Conservation (phyloP, 2,888 invertebrate species). For the Eurois occulta region DNA sequence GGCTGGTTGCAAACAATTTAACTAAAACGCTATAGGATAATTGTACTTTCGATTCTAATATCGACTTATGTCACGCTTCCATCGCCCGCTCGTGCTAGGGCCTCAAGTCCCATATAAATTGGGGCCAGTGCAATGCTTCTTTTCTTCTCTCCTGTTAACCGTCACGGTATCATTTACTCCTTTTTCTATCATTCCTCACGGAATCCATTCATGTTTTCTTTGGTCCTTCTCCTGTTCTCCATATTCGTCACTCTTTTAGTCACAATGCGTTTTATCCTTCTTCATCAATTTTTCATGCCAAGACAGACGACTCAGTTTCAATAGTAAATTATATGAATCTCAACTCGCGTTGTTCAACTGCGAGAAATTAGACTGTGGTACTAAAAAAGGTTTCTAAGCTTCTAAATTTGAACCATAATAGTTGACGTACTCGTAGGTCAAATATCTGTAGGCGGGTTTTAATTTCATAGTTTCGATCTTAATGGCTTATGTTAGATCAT, state of each 20-base stretch:
- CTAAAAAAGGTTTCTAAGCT: not conserved
- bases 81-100: too few relatives aligned
- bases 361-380: not conserved
- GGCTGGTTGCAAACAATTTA: too few relatives aligned
- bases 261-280: not conserved
- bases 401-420: conserved; percentile 1
- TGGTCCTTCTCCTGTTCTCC: not conserved
- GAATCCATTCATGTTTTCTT: not conserved
- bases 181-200: not conserved
- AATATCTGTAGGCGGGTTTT: conserved; percentile 13
- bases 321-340: not conserved
- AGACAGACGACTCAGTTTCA: not conserved
- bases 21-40: too few relatives aligned
- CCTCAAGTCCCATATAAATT: too few relatives aligned
- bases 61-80: too few relatives aligned
- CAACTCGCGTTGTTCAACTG: too few relatives aligned
- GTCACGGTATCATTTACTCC: too few relatives aligned
- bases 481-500: conserved; percentile 12
- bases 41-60: too few relatives aligned
- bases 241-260: not conserved
- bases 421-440: conserved; percentile 13
- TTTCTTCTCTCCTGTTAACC: not conserved
- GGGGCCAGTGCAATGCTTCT: too few relatives aligned
- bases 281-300: not conserved
- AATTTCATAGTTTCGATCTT: conserved; percentile 26